These are phyloP conservation scores for Todiramphus saurophagus DNA, from an alignment of 2,113 vertebrate genomes.

Conservation along the genomic window DNA sequence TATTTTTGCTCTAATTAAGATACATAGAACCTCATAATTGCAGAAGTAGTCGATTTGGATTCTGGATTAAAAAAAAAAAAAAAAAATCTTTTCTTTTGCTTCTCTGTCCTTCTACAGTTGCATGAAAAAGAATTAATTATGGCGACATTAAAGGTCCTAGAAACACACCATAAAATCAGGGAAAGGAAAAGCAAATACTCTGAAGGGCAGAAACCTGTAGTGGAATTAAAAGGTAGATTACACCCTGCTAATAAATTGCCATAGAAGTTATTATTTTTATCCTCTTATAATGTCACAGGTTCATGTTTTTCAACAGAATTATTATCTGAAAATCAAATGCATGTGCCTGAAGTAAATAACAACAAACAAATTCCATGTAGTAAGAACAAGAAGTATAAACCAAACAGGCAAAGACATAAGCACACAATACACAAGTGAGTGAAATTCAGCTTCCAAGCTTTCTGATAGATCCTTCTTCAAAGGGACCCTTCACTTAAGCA, in stretches of 20 bases:
- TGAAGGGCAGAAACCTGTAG: neutral
- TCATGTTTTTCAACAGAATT: slow-evolving; percentile 27
- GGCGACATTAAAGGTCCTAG: neutral
- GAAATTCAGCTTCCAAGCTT: neutral
- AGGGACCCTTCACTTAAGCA: neutral
- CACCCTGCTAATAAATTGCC: slow-evolving; percentile 12
- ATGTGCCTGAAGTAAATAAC: slow-evolving; percentile 9
- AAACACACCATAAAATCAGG: neutral
- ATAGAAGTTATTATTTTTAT: neutral
- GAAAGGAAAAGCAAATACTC: neutral
- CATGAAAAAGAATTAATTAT: neutral
- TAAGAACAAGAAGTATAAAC: neutral
- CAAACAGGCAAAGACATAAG: neutral
- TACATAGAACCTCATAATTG: neutral
- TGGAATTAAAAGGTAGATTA: slow-evolving; percentile 34
- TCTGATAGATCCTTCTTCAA: neutral
- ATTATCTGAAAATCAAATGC: slow-evolving; percentile 39
- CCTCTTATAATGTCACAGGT: neutral
- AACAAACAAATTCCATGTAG: neutral
- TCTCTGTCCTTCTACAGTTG: neutral
- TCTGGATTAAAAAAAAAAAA: neutral
- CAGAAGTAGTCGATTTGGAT: neutral
- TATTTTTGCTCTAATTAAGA: slow-evolving; percentile 39
- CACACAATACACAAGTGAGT: neutral
- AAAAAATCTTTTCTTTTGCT: neutral